These are phyloP conservation scores for Elaeidobius kamerunicus DNA, from an alignment of 2,888 invertebrate genomes.

Conservation along the genomic window DNA sequence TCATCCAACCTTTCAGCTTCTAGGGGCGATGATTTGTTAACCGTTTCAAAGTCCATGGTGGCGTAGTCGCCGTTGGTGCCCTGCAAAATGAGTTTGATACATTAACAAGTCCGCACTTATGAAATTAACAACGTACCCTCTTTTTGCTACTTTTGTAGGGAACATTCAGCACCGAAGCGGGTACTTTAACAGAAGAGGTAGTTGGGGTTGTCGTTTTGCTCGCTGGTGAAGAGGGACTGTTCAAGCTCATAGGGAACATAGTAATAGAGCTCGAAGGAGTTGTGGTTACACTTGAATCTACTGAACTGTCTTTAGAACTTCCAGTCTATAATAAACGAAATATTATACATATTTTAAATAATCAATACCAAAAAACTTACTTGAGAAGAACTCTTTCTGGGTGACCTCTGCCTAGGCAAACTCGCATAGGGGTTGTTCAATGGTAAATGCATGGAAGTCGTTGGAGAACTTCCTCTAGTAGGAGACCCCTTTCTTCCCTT, in stretches of 20 bases:
- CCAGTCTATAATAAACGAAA: conserved; percentile 9
- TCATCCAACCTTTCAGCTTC: conserved; percentile 1
- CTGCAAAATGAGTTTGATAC: not conserved
- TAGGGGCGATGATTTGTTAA: conserved; percentile 24
- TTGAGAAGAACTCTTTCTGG: conserved; percentile 26
- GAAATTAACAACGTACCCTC: conserved; percentile 8
- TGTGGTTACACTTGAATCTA: conserved; percentile 52
- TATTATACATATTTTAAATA: not conserved
- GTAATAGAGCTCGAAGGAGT: conserved; percentile 60
- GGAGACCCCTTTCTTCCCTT: conserved; percentile 43
- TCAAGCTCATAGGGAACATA: conserved; percentile 66
- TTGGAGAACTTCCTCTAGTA: conserved; percentile 48
- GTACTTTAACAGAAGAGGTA: conserved; percentile 37
- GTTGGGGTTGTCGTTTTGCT: conserved; percentile 31
- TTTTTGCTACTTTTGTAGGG: conserved; percentile 34
- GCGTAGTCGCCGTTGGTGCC: conserved; percentile 41
- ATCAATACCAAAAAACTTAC: conserved; percentile 6
- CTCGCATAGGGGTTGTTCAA: conserved; percentile 52
- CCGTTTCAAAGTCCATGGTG: conserved; percentile 44
- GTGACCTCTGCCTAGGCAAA: conserved; percentile 44
- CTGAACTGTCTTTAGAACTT: conserved; percentile 34
- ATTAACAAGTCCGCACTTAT: not conserved
- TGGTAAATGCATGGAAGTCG: conserved; percentile 52
- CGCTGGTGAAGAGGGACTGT: conserved; percentile 54
- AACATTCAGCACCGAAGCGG: conserved; percentile 41